Evolutionary conservation across 2,797 vertebrate genomes (phyloP).

Genomic region (Gouania willdenowi): DNA sequence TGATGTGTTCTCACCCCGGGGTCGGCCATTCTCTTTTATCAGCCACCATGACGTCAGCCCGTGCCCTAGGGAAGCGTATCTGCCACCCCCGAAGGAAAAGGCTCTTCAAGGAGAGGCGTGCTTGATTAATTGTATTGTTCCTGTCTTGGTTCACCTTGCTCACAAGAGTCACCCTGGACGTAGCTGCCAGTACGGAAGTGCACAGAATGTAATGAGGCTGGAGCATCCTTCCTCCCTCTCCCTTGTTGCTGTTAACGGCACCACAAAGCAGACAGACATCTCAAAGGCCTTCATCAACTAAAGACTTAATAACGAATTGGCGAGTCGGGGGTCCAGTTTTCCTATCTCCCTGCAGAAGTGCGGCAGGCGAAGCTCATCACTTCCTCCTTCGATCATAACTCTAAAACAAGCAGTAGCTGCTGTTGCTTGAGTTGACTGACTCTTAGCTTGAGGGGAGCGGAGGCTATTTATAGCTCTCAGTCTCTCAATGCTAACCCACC

Average conservation of each 20-base stretch:
- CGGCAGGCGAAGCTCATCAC: background rate
- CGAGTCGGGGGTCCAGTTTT: slow-evolving; percentile 17
- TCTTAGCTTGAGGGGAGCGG: slow-evolving; percentile 53
- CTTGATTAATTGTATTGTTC: slow-evolving; percentile 77
- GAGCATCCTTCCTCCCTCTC: slow-evolving; percentile 66
- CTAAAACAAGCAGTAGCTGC: slow-evolving; percentile 38
- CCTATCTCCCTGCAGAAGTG: background rate
- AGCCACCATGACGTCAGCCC: slow-evolving; percentile 55
- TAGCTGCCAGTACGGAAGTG: slow-evolving; percentile 65
- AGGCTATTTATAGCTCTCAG: slow-evolving; percentile 66
- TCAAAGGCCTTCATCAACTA: slow-evolving; percentile 56
- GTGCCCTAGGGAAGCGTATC: slow-evolving; percentile 62
- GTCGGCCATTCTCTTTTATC: slow-evolving; percentile 51
- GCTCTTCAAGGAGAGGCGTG: slow-evolving; percentile 63
- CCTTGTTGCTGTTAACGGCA: slow-evolving; percentile 31
- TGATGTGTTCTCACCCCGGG: slow-evolving; percentile 30
- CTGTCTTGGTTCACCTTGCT: slow-evolving; percentile 68
- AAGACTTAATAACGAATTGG: background rate
- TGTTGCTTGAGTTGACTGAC: slow-evolving; percentile 59
- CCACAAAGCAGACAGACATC: slow-evolving; percentile 35
- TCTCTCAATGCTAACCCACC: slow-evolving; percentile 59
- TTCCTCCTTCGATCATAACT: slow-evolving; percentile 34
- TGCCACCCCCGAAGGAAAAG: slow-evolving; percentile 60
- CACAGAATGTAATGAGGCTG: slow-evolving; percentile 69
- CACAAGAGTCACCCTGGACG: slow-evolving; percentile 63